A percentile compares a stretch with the other conserved stretches of the same genome.
Evolutionary conservation across 2,888 invertebrate genomes (phyloP).

Genomic region (Melieria omissa): DNA sequence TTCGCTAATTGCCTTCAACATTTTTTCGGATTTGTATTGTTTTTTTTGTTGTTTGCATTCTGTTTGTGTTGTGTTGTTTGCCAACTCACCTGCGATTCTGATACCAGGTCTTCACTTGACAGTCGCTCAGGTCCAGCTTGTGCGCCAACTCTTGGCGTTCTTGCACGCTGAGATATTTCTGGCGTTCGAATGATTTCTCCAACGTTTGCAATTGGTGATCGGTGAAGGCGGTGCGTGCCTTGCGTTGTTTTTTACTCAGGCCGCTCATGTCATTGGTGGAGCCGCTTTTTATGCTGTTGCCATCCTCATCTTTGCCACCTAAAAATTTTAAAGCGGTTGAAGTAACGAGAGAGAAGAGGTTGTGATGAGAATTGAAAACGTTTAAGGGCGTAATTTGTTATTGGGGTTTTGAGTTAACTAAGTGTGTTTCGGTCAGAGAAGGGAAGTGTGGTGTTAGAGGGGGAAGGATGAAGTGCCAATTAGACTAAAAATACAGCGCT

Average conservation of each 20-base stretch:
- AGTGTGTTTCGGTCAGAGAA: no score
- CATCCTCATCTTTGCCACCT: conserved; percentile 90
- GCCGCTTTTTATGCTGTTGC: conserved; percentile 67
- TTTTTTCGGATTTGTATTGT: no score
- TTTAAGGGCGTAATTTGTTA: no score
- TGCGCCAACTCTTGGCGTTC: conserved; percentile 98
- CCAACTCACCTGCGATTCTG: conserved; percentile 91
- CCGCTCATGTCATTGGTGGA: conserved; percentile 67
- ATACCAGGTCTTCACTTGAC: conserved; percentile 99
- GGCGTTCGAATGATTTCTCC: conserved; percentile 96
- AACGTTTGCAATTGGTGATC: conserved; percentile 97
- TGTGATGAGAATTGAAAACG: no score
- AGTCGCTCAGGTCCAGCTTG: conserved; percentile 94
- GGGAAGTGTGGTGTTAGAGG: no score
- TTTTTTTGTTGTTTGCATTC: no score
- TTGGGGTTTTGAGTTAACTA: no score
- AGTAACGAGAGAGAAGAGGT: no score
- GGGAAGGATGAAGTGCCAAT: no score
- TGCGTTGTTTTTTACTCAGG: conserved; percentile 92
- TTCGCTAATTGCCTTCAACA: no score
- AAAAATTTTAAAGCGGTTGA: conserved; percentile 45
- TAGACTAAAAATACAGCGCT: no score
- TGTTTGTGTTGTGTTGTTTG: neutral
- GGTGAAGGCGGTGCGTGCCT: conserved; percentile 98
- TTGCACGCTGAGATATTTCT: conserved; percentile 96